These are phyloP conservation scores for Cercopithecus petaurista DNA, from an alignment of 2,797 vertebrate species.

Conservation along the genomic window DNA sequence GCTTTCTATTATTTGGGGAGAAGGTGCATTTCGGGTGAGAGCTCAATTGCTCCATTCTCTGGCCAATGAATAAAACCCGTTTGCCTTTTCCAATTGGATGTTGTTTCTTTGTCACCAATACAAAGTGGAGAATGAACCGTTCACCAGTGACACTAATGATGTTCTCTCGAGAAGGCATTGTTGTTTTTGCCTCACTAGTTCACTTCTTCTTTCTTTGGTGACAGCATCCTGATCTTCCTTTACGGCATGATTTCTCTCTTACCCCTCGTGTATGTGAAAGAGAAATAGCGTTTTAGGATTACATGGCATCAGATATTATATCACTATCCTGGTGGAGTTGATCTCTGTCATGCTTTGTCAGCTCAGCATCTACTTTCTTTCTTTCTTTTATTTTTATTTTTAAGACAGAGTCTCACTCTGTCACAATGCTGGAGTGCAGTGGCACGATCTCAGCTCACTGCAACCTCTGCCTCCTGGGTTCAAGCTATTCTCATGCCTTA, in stretches of 20 bases:
- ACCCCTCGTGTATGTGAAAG: background rate
- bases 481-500: background rate
- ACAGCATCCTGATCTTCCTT: background rate
- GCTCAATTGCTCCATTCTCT: background rate
- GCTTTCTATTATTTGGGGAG: background rate
- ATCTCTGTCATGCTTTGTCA: background rate
- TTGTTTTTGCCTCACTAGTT: background rate
- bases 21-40: background rate
- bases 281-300: background rate
- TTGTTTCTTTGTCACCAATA: background rate
- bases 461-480: background rate
- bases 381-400: too few relatives aligned
- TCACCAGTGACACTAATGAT: background rate
- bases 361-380: background rate
- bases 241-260: background rate
- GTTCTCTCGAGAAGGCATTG: background rate
- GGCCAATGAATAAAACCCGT: background rate
- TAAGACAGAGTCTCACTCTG: background rate
- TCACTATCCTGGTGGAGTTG: rapidly evolving
- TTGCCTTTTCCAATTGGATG: background rate
- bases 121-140: background rate
- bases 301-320: too few relatives aligned
- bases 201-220: background rate
- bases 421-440: background rate
- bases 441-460: background rate